Base-by-base conservation (phyloP, 64 coral and sea anemone genomes). In the Pocillopora damicornis region DNA sequence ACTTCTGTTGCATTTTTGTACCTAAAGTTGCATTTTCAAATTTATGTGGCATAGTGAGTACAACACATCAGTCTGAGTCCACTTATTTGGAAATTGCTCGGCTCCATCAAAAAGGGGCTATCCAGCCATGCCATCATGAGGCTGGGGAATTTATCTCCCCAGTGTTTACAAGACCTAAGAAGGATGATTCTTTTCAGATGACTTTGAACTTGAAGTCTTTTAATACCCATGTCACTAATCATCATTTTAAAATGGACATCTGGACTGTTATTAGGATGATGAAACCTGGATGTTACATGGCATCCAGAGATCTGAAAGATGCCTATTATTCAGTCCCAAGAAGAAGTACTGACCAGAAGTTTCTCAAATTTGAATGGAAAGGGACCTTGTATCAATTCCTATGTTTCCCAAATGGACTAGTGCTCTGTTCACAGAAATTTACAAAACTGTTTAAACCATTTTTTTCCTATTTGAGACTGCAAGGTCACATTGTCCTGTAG, bases 131-230 rank as follows among this genome's bases (percentile, higher is more conserved):
- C 26, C 5, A 34, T 34, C 30, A 81, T 60, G 77, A 89, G 75
- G 35, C 23, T 15, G 88, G 88, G 34, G 75, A 88, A 65, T 88
- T 67, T 61, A 87, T 87, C 58, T 76, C 37, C 18, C 60, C 85
- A 5, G 75, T 87, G 75, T 87, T 87, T 87, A 75, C 87, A 37
- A 37, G n/a, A 79, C 88, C 89, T 0, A 90, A 90, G 62, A 59
- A 90, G 37, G 89, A 90, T 22, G 79, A 80, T n/a, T 83, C 89
- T 9, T 67, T 75, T 18, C 89, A 73, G 23, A 90, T 90, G 89
- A 90, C 85, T 75, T 85, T 84, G 38, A 90, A 90, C 13, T n/a
- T n/a, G n/a, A n/a, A n/a, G n/a, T n/a, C n/a, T n/a, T 81, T 90
- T 35, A 90, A 90, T 84, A 16, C 59, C 35, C 26, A 61, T 36